These are phyloP conservation scores for Odontothrips loti DNA, from an alignment of 2,888 invertebrate genomes.

Conservation along the genomic window DNA sequence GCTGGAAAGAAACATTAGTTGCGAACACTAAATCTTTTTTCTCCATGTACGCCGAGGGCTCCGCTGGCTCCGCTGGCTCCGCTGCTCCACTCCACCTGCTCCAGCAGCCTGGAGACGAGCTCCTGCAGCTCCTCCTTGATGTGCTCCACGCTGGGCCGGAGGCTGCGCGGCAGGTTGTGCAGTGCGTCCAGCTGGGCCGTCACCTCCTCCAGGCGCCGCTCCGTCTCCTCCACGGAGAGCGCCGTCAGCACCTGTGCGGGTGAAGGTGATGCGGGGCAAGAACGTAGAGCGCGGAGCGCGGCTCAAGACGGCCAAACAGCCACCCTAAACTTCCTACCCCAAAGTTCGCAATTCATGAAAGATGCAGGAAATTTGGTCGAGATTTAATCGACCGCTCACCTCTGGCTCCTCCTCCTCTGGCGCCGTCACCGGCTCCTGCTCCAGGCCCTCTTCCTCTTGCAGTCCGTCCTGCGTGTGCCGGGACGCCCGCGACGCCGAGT, in stretches of 20 bases:
- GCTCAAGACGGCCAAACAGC: no score
- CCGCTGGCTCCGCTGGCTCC: no score
- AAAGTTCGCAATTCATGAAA: no score
- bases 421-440: constrained; percentile 28
- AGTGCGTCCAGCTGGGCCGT: constrained; percentile 16
- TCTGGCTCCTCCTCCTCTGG: constrained; percentile 32
- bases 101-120: constrained; percentile 1
- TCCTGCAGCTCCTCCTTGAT: constrained; percentile 13
- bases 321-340: no score
- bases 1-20: no score
- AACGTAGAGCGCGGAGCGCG: no score
- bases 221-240: constrained; percentile 7
- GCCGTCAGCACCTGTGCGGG: constrained; percentile 10
- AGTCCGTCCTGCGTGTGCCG: neutral
- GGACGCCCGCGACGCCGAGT: constrained; percentile 14
- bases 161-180: constrained; percentile 17
- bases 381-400: no score
- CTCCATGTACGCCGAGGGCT: no score
- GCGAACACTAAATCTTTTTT: no score
- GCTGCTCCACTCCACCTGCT: no score
- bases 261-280: no score
- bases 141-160: constrained; percentile 19
- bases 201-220: constrained; percentile 9
- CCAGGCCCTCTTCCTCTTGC: neutral
- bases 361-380: no score